Base-by-base conservation (phyloP, 2,888 invertebrate species). In the Eulithis testata region DNA sequence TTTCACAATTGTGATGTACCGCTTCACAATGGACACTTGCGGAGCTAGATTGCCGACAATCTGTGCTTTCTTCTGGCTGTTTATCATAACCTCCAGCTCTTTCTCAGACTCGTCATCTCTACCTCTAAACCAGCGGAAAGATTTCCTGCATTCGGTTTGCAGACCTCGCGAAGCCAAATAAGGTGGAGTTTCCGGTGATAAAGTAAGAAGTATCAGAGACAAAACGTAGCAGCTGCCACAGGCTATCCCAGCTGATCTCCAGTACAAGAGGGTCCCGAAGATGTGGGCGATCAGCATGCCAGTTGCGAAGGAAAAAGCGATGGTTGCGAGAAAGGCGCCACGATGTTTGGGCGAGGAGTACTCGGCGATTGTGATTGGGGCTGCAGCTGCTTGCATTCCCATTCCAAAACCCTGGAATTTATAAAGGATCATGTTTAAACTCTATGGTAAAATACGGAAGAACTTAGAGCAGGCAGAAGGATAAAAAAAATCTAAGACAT, bases 241-340 rank as follows among this genome's bases (percentile, higher is more conserved):
- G 21, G 94, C 88, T 0, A 94, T 74, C 0, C 94, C 94, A 2
- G 94, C 94, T 21, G 90, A 76, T 79, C 94, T 84, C 95, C 95
- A 95, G 71, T 93, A 89, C 7, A 95, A 79, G 65, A 94, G 84
- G 14, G 94, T 94, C 0, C 96, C 96, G 59, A 96, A 88, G 47
- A 94, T 77, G 74, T 96, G 96, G 3, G 95, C 94, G 0, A 94
- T 71, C 6, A 96, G 88, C 79, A 96, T 94, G 4, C 96, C 96
- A 0, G 93, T 76, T 0, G 95, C 94, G 64, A 95, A 94, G 0
- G 95, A 94, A 57, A 95, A 91, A 0, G 95, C 94, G 4, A 95
- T 94, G 12, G 94, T 94, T 3, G 95, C 94, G 2, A 95, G 91
- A 60, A 96, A 92, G 6, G 94, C 91, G 0, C 96, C 95, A 8